Percentiles rank a stretch among this genome's conserved stretches.
These are phyloP conservation scores for Bombyx mandarina DNA, from an alignment of 1,140 invertebrate species.

Conservation along the genomic window DNA sequence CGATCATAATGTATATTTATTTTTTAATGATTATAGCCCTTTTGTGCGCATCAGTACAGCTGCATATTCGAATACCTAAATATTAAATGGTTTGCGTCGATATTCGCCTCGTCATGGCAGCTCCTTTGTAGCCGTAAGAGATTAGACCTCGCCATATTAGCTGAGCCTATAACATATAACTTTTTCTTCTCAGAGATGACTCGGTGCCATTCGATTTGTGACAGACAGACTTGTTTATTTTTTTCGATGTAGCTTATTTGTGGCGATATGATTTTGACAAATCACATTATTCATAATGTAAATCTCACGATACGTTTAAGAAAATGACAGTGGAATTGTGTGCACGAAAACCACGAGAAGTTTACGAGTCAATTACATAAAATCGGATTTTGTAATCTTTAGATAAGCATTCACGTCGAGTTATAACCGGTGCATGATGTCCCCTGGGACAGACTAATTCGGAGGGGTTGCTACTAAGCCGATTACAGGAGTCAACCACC, in stretches of 20 bases:
- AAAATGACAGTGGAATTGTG: slow-evolving; percentile 25
- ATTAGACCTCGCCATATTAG: slow-evolving; percentile 61
- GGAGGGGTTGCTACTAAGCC: slow-evolving; percentile 50
- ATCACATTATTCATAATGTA: too few relatives aligned
- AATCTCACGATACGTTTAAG: slow-evolving; percentile 4
- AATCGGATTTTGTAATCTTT: slow-evolving; percentile 63
- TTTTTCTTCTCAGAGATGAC: slow-evolving; percentile 40
- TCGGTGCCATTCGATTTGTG: slow-evolving; percentile 23
- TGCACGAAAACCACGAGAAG: slow-evolving; percentile 6
- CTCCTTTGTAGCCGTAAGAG: slow-evolving; percentile 57
- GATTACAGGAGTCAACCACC: slow-evolving; percentile 61
- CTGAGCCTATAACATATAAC: slow-evolving; percentile 32
- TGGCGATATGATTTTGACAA: not conserved
- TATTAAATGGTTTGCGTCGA: slow-evolving; percentile 63
- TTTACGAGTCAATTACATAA: slow-evolving; percentile 63
- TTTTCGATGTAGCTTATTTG: not conserved
- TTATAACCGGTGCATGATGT: slow-evolving; percentile 52
- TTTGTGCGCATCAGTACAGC: slow-evolving; percentile 35
- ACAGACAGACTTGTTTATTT: slow-evolving; percentile 9
- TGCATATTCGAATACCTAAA: slow-evolving; percentile 60
- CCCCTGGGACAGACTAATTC: slow-evolving; percentile 41
- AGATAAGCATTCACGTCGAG: slow-evolving; percentile 63
- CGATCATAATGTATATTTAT: too few relatives aligned
- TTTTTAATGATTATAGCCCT: too few relatives aligned
- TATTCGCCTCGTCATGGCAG: slow-evolving; percentile 60